Evolutionary conservation across 2,888 invertebrate species (phyloP).

Genomic region (Halictus quadricinctus): DNA sequence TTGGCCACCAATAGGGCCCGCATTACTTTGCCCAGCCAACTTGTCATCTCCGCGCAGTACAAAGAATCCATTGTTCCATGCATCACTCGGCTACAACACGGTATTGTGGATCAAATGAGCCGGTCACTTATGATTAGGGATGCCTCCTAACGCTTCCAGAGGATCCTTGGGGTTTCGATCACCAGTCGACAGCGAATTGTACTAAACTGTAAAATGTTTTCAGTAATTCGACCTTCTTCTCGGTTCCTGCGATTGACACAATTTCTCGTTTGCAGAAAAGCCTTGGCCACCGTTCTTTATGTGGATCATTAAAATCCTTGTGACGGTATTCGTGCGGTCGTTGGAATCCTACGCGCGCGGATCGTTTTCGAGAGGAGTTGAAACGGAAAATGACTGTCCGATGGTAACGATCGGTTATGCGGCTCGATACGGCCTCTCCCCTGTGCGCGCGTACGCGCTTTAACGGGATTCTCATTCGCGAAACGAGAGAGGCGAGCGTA

Average conservation of each 20-base stretch:
- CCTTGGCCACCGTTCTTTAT: neutral
- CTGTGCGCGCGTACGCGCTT: neutral
- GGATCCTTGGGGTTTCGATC: neutral
- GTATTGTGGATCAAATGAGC: neutral
- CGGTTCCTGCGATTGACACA: no score
- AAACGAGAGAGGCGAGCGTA: constrained; percentile 15
- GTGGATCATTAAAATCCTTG: constrained; percentile 25
- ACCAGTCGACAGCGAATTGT: neutral
- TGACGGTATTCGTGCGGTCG: neutral
- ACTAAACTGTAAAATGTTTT: neutral
- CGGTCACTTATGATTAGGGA: neutral
- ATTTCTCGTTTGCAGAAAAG: no score
- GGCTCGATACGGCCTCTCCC: neutral
- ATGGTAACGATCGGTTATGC: constrained; percentile 23
- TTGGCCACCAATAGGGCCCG: constrained; percentile 1
- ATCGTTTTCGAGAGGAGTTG: constrained; percentile 8
- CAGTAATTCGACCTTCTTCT: no score
- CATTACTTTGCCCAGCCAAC: neutral
- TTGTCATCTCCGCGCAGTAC: neutral
- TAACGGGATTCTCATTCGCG: neutral
- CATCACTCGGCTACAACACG: neutral
- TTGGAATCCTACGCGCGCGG: constrained; percentile 13
- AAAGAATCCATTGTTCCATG: neutral
- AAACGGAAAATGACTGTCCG: constrained; percentile 21
- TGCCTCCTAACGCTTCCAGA: neutral